Evolutionary conservation across 1,140 invertebrate species (phyloP).

Genomic region (Ceratoteleas bidentatus): DNA sequence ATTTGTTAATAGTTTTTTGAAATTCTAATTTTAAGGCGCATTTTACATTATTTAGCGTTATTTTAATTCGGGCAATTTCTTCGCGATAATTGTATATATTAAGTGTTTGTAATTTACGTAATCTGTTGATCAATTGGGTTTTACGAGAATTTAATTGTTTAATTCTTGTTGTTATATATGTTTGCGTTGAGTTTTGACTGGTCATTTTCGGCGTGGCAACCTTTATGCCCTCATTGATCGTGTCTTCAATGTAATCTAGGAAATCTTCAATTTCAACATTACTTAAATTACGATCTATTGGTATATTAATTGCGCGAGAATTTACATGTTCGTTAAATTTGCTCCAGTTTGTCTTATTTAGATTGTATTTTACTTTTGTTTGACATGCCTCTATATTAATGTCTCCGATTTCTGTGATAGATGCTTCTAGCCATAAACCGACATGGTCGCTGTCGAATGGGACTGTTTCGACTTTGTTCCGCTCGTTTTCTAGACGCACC

Average conservation of each 20-base stretch:
- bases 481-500: too few species aligned
- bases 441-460: too few species aligned
- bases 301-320: too few species aligned
- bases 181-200: neutral
- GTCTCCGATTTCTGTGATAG: too few species aligned
- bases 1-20: neutral
- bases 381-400: too few species aligned
- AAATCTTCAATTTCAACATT: too few species aligned
- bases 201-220: neutral
- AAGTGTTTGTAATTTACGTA: neutral
- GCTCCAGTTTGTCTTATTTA: too few species aligned
- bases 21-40: neutral
- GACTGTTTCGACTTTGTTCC: too few species aligned
- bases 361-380: too few species aligned
- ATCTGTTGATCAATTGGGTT: neutral
- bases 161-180: neutral
- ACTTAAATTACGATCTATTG: too few species aligned
- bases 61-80: neutral
- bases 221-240: neutral
- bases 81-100: neutral
- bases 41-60: neutral
- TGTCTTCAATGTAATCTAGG: neutral
- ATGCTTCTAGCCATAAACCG: too few species aligned
- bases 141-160: neutral
- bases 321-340: too few species aligned